Evolutionary conservation across 2,888 invertebrate genomes (phyloP), one percentile per base, ranked within the genome.

Genomic region (Labia minor): DNA sequence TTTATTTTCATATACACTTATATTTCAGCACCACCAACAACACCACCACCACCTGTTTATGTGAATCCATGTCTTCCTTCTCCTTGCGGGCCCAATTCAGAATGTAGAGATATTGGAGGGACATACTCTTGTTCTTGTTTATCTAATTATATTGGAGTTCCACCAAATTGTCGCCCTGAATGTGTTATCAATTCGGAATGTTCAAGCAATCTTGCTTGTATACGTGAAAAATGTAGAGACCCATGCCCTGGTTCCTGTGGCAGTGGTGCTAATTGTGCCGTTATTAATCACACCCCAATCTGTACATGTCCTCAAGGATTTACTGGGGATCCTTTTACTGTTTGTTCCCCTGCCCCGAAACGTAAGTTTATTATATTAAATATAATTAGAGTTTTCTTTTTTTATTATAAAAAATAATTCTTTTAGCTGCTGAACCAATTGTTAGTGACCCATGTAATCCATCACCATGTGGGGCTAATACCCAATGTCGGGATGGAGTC

Each of bases 171-270:
- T 72, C 80, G 84, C 37, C 86, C 87, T 0, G 86, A 86, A 75
- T 87, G 87, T 75, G 79, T 81, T 0, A 82, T 84, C 33, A 85
- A 85, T 73, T 82, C 85, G 19, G 91, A 89, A 68, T 90, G 90
- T 73, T 73, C 84, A 6, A 82, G 84, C 70, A 85, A 86, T 74
- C 80, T 83, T 72, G 88, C 90, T 8, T 90, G 90, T 73, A 84
- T 88, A n/a, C 83, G 84, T 73, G 83, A 86, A 76, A 87, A 83
- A 76, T 89, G 89, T 74, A 79, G 81, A 49, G 87, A 91, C 76
- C 90, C 90, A n/a, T 92, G 91, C 72, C 87, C 87, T 8, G 90
- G 90, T 11, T 87, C 87, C 4, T 92, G 86, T 74, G 86, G 86
- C 69, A 75, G 79, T 71, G 81, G 83, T 71, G 82, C 89, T 67